Base-by-base conservation (phyloP, 2,888 invertebrate species). In the Epistrophella euchroma region DNA sequence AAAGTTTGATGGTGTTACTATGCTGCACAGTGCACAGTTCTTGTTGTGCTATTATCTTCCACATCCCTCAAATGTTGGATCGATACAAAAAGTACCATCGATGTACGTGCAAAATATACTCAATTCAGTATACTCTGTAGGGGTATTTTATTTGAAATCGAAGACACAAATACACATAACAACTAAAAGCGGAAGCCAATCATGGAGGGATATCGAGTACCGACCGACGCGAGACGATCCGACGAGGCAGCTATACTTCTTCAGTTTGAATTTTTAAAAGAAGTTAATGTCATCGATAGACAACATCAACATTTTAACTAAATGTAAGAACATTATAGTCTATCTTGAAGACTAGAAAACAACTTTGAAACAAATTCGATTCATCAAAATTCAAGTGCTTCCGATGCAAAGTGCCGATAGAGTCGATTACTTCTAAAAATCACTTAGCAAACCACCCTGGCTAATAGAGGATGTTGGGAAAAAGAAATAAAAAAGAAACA, bases 381-480 rank as follows among this genome's bases (percentile, higher is more conserved):
- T 68, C 66, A 52, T 15, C 50, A 25, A 25, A 68, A 52, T 68
- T 68, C 68, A 68, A 68, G 68, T 52, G 50, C 32, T 68, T 68
- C 68, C 68, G 68, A 37, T 68, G 68, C 52, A 68, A 68, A 68
- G 68, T 68, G 68, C 37, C 52, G 37, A 52, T 25, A 47, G 19
- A 75, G 55, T 56, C 58, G 47, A 84, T 81, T 64, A 55, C 55
- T 64, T 55, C 47, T 35, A 22, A 28, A 68, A 79, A 72, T 75
- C 80, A 80, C 80, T 80, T 84, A 84, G 71, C 60, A 60, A 52
- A 25, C 37, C 79, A 58, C 74, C 58, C 60, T 22, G 28, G 17
- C 58, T 37, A 60, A 68, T 68, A 52, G 40, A 37, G 22, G 43
- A 82, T 37, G 37, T 32, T 45, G 40, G 11, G 15, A 64, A 81